phyloP scores from a whole-genome alignment of 2,888 invertebrate species.

The Idaea dimidiata region DNA sequence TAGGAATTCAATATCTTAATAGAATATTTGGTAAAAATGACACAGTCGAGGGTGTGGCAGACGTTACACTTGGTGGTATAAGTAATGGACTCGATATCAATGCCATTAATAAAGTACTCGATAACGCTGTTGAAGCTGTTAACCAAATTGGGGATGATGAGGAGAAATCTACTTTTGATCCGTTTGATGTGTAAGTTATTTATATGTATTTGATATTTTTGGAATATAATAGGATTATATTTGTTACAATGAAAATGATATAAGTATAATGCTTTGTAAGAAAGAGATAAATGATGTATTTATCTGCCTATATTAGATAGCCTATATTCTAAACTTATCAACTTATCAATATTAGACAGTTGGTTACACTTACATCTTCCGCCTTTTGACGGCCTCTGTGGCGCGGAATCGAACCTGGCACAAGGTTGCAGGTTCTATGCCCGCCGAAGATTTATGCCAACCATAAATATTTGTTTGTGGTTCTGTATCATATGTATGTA shows the following conservation, averaged over 20 bases:
- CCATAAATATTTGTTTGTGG: too few species aligned
- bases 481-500: neutral
- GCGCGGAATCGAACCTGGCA: too few species aligned
- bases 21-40: conserved; percentile 41
- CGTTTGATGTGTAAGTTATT: conserved; percentile 63
- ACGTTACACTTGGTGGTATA: conserved; percentile 20
- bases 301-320: too few species aligned
- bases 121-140: conserved; percentile 42
- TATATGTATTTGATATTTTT: too few species aligned
- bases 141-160: conserved; percentile 30
- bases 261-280: too few species aligned
- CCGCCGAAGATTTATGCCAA: too few species aligned
- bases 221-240: neutral
- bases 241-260: neutral
- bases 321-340: too few species aligned
- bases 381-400: too few species aligned
- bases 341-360: too few species aligned
- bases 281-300: too few species aligned
- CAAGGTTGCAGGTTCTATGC: too few species aligned
- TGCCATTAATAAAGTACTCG: conserved; percentile 39
- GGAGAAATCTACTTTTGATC: conserved; percentile 41
- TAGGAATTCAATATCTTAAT: conserved; percentile 52
- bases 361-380: too few species aligned
- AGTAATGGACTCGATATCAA: conserved; percentile 22
- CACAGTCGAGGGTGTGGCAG: conserved; percentile 25